A percentile compares a stretch with the other conserved stretches of the same genome.
These are phyloP conservation scores for Drosophila dunni DNA, from an alignment of 1,140 invertebrate genomes.

Conservation along the genomic window DNA sequence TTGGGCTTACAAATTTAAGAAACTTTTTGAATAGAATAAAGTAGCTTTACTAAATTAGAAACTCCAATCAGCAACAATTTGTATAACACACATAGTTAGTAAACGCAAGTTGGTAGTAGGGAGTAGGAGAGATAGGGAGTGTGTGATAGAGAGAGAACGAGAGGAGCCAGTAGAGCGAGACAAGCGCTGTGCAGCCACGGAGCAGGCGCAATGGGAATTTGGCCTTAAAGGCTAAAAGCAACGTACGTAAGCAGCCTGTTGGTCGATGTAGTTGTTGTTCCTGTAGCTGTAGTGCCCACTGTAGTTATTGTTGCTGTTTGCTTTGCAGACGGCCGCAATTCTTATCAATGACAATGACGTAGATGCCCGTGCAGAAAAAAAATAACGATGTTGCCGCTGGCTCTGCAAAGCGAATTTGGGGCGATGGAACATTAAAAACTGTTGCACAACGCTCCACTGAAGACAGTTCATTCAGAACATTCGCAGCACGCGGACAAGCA, in stretches of 20 bases:
- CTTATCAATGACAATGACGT: constrained; percentile 82
- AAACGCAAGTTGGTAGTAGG: constrained; percentile 21
- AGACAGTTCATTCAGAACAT: constrained; percentile 84
- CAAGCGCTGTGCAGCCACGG: constrained; percentile 46
- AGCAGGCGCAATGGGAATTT: constrained; percentile 47
- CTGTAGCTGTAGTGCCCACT: neutral
- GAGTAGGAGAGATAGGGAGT: neutral
- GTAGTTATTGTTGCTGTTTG: constrained; percentile 8
- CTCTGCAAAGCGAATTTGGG: constrained; percentile 70
- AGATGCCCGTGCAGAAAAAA: constrained; percentile 64
- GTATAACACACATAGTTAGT: constrained; percentile 13
- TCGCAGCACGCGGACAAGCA: constrained; percentile 63
- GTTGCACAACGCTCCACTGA: constrained; percentile 68
- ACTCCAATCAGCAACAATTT: constrained; percentile 21
- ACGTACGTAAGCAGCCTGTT: constrained; percentile 65
- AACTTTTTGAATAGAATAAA: no score
- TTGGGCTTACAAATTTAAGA: no score
- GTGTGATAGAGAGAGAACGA: neutral
- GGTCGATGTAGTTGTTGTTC: neutral
- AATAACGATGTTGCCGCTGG: neutral
- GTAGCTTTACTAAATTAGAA: neutral
- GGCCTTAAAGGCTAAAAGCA: constrained; percentile 20
- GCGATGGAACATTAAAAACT: constrained; percentile 80
- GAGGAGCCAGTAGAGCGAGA: neutral
- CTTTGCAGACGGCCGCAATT: constrained; percentile 58